Base-by-base conservation (phyloP, 2,113 vertebrate species). In the Columba janthina region DNA sequence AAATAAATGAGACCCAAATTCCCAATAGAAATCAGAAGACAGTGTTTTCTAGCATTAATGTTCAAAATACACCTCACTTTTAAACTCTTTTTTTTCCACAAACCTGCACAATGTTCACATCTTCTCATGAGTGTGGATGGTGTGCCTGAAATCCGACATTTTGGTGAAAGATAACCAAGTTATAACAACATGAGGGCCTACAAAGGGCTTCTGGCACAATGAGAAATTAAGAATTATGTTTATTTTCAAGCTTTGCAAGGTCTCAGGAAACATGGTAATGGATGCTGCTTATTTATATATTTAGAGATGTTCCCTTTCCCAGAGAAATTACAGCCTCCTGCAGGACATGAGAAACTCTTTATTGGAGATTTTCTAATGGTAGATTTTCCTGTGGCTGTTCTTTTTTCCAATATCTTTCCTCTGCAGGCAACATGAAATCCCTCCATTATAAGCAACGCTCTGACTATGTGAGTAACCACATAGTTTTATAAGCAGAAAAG, bases 381-480 rank as follows among this genome's bases (percentile, higher is more conserved):
- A 73, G 12, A 14, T 88, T 93, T 93, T 85, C 36, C 31, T 70
- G 22, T 75, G 32, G 24, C 53, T 83, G n/a, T 38, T 89, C 12
- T 4, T 94, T 94, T 94, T 93, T 61, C 71, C 22, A 53, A 11
- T 20, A 7, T n/a, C 58, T 91, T 94, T 75, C 32, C 40, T 44
- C 57, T 69, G 10, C 46, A 88, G 88, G 53, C 10, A 50, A 40
- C 42, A 46, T 42, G 66, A 93, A 95, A 91, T 40, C 50, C 25
- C 10, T 83, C 50, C 94, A 50, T 79, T 36, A 83, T 51, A 65
- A 94, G 53, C 66, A 88, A 46, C 42, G 36, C 12, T 95, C 51
- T 85, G 73, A 82, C 81, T 90, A 89, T 95, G 88, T 79, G 94
- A 92, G 64, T 44, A 93, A 94, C 95, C 88, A 88, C 10, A 51